Evolutionary conservation across 2,888 invertebrate species (phyloP), one percentile per base, ranked within the genome.

Genomic region (Plagodis dolabraria): DNA sequence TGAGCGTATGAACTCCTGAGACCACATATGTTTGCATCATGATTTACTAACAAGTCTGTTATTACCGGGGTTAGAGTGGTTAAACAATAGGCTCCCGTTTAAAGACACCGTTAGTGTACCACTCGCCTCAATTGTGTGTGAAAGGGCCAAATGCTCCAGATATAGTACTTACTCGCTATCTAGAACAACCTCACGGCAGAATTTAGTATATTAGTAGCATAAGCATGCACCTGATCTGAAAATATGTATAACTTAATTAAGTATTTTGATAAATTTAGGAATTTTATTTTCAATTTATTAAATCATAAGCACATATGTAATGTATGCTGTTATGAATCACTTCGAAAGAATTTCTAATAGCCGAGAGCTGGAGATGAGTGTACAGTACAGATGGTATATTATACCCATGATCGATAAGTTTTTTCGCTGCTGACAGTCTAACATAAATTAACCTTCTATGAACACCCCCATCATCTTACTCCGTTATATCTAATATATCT

Each of bases 41-140:
- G 64, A 78, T 80, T 79, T 77, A 79, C 72, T 75, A 68, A 75
- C 74, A 71, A 76, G 74, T 69, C 75, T 75, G 76, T 80, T 75
- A 82, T 84, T 82, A 83, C 65, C 70, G 62, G 38, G 69, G 69
- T 78, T 71, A 73, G 65, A 70, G 62, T 44, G 69, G 68, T 78
- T 72, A 74, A 71, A 75, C 74, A 78, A 77, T 73, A 68, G 69
- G 33, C 47, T 40, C 61, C 53, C 68, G 70, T 75, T 76, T 76
- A 63, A 57, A 53, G 55, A 47, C 36, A 11, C 57, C 45, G 52
- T 63, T 55, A 61, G 52, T 54, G 38, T 53, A 47, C 50, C 49
- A 55, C 51, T 54, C 45, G 60, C 51, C 12, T 44, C 55, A 64
- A 66, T 66, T 60, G 48, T 36, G n/a, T 52, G 53, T 58, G 58